Evolutionary conservation across 2,113 vertebrate genomes (phyloP).

Genomic region (Colistium nudipinnis): DNA sequence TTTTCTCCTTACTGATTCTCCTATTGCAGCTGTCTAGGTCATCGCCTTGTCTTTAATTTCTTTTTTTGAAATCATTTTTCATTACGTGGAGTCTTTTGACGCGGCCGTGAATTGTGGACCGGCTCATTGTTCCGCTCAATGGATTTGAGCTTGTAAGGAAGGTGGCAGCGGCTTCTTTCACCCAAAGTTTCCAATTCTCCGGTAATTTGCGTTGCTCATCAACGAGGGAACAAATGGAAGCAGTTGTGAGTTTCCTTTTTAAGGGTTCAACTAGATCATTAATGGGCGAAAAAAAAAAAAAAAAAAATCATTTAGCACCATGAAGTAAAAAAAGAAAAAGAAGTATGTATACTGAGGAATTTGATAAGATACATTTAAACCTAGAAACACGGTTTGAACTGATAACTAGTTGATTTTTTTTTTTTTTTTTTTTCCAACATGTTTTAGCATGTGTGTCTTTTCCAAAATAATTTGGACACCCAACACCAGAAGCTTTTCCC

Average conservation of each 20-base stretch:
- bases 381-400: too few species aligned
- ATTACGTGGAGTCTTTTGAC: conserved; percentile 33
- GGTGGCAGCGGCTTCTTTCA: conserved; percentile 2
- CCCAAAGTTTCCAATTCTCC: neutral
- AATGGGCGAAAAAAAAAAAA: too few species aligned
- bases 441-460: too few species aligned
- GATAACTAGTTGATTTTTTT: too few species aligned
- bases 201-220: neutral
- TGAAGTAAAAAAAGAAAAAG: too few species aligned
- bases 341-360: too few species aligned
- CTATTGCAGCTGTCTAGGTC: conserved; percentile 41
- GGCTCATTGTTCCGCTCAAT: conserved; percentile 36
- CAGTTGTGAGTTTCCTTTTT: neutral
- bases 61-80: conserved; percentile 53
- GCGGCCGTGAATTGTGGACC: conserved; percentile 31
- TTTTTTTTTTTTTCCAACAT: too few species aligned
- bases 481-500: too few species aligned
- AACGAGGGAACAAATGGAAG: neutral
- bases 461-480: too few species aligned
- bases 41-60: conserved; percentile 58
- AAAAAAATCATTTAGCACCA: too few species aligned
- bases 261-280: neutral
- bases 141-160: conserved; percentile 29
- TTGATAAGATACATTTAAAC: too few species aligned
- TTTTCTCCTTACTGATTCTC: conserved; percentile 21